Base-by-base conservation (phyloP, 2,888 invertebrate genomes). In the Punctoribates punctum region DNA sequence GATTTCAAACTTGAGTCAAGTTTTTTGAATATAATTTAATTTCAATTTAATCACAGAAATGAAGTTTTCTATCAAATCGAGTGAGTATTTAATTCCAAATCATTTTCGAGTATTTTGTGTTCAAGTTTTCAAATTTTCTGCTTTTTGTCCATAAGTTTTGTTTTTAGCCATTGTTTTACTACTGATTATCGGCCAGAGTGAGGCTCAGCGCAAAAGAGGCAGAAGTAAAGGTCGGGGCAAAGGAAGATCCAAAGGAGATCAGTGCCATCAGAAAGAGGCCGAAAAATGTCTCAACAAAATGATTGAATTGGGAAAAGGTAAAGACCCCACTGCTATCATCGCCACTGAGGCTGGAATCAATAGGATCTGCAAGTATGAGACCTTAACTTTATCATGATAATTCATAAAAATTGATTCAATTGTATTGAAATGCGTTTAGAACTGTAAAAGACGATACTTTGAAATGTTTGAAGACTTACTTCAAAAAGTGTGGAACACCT, bases 401-500 rank as follows among this genome's bases (percentile, higher is more conserved):
- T n/a, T 17, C 20, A 17, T 20, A 17, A 11, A 46, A 23, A 23
- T 46, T 34, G 34, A 72, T 72, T 72, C 17, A n/a, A 27, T 27
- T 25, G 6, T 6, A 23, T 25, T 27, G 9, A 29, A 57, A 25
- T 65, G 6, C 34, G 5, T 38, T 38, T 38, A 76, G 76, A 29
- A 76, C 76, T 6, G 54, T 76, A 54, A 76, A 73, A 54, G 76
- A 76, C 27, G 76, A 76, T 29, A 76, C 76, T 8, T 57, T 76
- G 60, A 76, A 73, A 20, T 76, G 76, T 73, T 38, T 73, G 25
- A 77, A 77, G 46, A n/a, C n/a, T 27, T 77, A 67, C 34, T 77
- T 77, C 72, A 77, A 77, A 70, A 77, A 72, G 51, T 74, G 74
- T 20, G 75, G 77, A 42, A 74, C 77, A 72, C 72, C 72, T 34